Percentiles rank a stretch among this genome's conserved stretches.
Evolutionary conservation across 2,113 vertebrate genomes (phyloP).

Genomic region (Oncorhynchus mykiss): DNA sequence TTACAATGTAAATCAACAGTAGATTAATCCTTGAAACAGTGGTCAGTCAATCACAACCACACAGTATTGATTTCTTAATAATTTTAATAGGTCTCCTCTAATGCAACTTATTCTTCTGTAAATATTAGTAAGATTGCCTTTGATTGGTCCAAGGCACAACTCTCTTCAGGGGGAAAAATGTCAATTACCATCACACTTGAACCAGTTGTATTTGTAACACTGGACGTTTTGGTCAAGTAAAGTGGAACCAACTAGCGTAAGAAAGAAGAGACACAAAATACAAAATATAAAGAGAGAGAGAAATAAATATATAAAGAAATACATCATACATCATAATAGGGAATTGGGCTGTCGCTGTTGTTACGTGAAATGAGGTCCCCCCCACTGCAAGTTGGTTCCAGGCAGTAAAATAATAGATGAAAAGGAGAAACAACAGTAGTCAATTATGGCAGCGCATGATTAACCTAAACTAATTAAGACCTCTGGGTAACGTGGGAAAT

Average conservation of each 20-base stretch:
- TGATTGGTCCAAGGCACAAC: too few relatives aligned
- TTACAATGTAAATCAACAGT: too few relatives aligned
- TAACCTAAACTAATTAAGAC: slow-evolving; percentile 80
- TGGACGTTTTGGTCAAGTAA: not conserved
- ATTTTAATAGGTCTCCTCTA: slow-evolving; percentile 7
- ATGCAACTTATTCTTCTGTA: not conserved
- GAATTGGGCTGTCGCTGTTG: slow-evolving; percentile 55
- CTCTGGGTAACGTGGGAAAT: slow-evolving; percentile 72
- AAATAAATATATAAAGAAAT: slow-evolving; percentile 17
- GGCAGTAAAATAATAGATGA: slow-evolving; percentile 69
- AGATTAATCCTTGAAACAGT: not conserved
- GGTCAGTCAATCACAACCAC: not conserved
- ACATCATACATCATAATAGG: slow-evolving; percentile 52
- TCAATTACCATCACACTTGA: too few relatives aligned
- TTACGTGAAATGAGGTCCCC: slow-evolving; percentile 58
- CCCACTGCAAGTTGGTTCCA: slow-evolving; percentile 61
- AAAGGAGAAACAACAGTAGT: slow-evolving; percentile 72
- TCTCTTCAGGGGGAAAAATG: too few relatives aligned
- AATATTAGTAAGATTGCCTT: too few relatives aligned
- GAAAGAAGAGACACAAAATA: not conserved
- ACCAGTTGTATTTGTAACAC: too few relatives aligned
- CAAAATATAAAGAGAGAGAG: slow-evolving; percentile 10
- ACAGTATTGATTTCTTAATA: slow-evolving; percentile 25
- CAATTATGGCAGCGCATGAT: slow-evolving; percentile 72
- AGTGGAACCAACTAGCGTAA: slow-evolving; percentile 1